phyloP scores from a whole-genome alignment of 2,888 invertebrate genomes.

The Eupeodes luniger region DNA sequence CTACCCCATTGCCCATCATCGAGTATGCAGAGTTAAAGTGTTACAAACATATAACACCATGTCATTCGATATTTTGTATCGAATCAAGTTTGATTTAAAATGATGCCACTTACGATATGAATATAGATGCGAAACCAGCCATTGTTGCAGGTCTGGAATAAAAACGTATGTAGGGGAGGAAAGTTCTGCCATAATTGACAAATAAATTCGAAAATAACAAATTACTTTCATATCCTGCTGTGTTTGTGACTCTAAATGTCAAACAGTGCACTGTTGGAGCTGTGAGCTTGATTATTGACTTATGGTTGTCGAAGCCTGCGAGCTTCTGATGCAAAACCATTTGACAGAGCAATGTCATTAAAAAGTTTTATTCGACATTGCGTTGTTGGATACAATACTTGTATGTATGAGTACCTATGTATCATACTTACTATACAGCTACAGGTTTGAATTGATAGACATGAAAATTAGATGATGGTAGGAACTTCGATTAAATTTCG shows the following conservation, averaged over 20 bases:
- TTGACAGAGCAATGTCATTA: too few relatives aligned
- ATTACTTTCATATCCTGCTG: conserved; percentile 55
- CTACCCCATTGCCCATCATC: neutral
- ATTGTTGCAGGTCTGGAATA: conserved; percentile 4
- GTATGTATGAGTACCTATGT: too few relatives aligned
- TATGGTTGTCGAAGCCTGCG: neutral
- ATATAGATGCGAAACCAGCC: neutral
- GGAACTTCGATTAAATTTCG: too few relatives aligned
- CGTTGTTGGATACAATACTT: too few relatives aligned
- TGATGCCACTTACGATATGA: conserved; percentile 82
- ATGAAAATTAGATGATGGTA: too few relatives aligned
- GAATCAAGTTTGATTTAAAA: conserved; percentile 85
- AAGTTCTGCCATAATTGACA: conserved; percentile 38
- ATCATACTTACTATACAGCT: too few relatives aligned
- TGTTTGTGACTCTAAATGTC: conserved; percentile 58
- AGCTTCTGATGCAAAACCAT: too few relatives aligned
- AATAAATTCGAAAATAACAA: conserved; percentile 63
- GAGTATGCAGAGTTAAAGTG: conserved; percentile 33
- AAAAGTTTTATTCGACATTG: too few relatives aligned
- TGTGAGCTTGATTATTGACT: conserved; percentile 79
- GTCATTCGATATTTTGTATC: conserved; percentile 81
- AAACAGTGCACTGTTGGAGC: conserved; percentile 29
- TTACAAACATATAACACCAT: neutral
- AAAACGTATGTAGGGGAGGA: neutral
- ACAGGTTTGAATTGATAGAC: too few relatives aligned